Evolutionary conservation across 1,140 invertebrate species (phyloP).

Genomic region (Ctenoplectra terminalis): DNA sequence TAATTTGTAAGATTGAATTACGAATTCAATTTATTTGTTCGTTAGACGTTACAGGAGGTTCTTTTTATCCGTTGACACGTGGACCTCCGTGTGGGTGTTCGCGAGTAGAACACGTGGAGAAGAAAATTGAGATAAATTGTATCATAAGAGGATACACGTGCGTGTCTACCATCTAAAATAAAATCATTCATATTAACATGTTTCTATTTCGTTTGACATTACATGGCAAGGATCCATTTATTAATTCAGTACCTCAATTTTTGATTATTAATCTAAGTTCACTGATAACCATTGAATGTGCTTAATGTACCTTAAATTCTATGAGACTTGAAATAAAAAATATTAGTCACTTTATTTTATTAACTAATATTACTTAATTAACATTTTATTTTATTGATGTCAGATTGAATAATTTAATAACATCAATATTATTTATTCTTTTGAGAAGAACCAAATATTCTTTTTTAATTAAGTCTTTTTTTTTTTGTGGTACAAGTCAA

Average conservation of each 20-base stretch:
- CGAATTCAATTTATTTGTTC: background rate
- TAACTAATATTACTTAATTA: too few species aligned
- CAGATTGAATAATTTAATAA: too few species aligned
- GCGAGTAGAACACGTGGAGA: background rate
- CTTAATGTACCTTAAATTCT: too few species aligned
- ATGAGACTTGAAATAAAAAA: too few species aligned
- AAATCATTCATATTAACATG: background rate
- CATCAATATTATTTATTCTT: too few species aligned
- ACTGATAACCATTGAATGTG: background rate
- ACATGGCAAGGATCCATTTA: background rate
- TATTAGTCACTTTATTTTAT: too few species aligned
- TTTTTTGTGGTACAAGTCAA: too few species aligned
- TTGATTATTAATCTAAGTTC: background rate
- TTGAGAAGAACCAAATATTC: too few species aligned
- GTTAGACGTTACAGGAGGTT: background rate
- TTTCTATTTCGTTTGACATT: background rate
- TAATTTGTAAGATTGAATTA: slow-evolving; percentile 12
- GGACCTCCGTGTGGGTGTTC: background rate
- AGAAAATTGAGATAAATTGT: slow-evolving; percentile 28
- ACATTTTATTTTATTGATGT: too few species aligned
- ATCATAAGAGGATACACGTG: background rate
- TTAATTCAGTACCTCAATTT: background rate
- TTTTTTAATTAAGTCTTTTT: too few species aligned
- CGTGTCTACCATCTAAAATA: background rate
- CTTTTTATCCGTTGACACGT: background rate